Base-by-base conservation (phyloP, 1,140 invertebrate genomes). In the Drosophila eugracilis region DNA sequence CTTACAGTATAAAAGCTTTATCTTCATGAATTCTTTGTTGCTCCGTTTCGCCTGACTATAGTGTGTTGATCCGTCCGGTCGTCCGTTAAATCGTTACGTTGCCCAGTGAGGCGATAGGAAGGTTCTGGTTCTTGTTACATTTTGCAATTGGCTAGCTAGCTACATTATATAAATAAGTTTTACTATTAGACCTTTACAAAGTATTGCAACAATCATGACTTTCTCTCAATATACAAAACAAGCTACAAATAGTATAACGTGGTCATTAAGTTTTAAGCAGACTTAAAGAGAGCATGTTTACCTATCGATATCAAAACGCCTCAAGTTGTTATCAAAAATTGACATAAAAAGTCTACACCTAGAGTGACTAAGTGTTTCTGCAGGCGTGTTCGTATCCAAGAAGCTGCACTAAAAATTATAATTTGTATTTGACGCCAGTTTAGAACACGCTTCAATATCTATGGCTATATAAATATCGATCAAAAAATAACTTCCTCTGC, bases 111-210 rank as follows among this genome's bases (percentile, higher is more conserved):
- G 48, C 63, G 12, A 41, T 12, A 10, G 52, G 44, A 26, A 15
- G 14, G 60, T 42, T 42, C 17, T 47, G 12, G 30, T 44, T 30
- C 55, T 24, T 71, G 44, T 59, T 39, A 52, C 50, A 36, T 59
- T 55, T 67, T 58, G 78, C 78, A 77, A 77, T 85, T 85, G 67
- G 77, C 81, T 85, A 88, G 73, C 83, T 85, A 85, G 76, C 74
- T 85, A 86, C 77, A 81, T 37, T 85, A 41, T 67, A 84, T 77
- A 70, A 54, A 75, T 80, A 57, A 53, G 66, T 73, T 77, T 81
- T 66, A 86, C 73, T 80, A 76, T 85, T 80, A 76, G 76, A 85
- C 75, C 55, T 80, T 86, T 85, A 86, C 73, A 88, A 84, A 80
- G 65, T 81, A 85, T 86, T 85, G 73, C 83, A 85, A 85, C 81